Base-by-base conservation (phyloP, 2,113 vertebrate species). In the Oncorhynchus clarkii region DNA sequence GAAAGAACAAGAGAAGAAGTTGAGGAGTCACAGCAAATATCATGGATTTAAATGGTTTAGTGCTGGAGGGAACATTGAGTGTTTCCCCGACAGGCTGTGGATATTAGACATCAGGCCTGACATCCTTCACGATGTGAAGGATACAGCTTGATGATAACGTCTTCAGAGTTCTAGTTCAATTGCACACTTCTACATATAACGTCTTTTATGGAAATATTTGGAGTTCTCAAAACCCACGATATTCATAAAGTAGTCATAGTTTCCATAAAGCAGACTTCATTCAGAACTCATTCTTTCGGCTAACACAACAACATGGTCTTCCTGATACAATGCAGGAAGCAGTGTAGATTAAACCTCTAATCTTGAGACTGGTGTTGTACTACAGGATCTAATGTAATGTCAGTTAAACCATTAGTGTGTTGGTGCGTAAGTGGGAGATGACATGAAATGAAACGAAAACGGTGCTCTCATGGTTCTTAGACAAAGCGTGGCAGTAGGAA, bases 351-450 rank as follows among this genome's bases (percentile, higher is more conserved):
- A 49, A 20, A 79, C 73, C 69, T 76, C 78, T 72, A 75, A 64
- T 85, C 71, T 73, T 77, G 70, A 79, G 70, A 75, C 76, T 77
- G 39, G 39, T 2, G 71, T 84, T 79, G 81, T 79, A 83, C 74
- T 20, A 26, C 31, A 62, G 57, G 69, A 82, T 80, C 81, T 22
- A 75, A 79, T 72, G 49, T 71, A 45, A 45, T 11, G 39, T 3
- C 9, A 11, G 39, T 60, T 51, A 81, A 75, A 73, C 69, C 80
- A 85, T 84, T 84, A 84, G 78, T 13, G 12, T 57, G 20, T 72
- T 74, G 74, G 75, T 76, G 70, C 71, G 73, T 79, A 87, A 82
- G 84, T 81, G 71, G 81, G 29, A 82, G 80, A 68, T 72, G 81
- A 20, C 54, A 20, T 4, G 54, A 57, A 57, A 57, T 57, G 13